A percentile compares a stretch with the other conserved stretches of the same genome.
phyloP scores from a whole-genome alignment of 2,888 invertebrate genomes.

The Ferdinandea cuprea region DNA sequence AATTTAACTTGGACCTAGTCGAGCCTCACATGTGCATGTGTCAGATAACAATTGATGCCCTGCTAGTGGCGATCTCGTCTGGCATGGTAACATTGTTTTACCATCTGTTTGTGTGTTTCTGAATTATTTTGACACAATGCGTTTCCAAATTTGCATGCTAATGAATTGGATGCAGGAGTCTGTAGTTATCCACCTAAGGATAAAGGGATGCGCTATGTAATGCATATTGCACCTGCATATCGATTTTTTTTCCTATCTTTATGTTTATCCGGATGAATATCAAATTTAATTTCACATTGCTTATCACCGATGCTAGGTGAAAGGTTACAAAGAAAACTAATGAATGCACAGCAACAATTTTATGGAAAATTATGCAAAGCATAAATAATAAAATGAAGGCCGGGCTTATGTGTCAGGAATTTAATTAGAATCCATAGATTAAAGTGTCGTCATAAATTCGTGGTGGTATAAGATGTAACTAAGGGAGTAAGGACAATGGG shows the following conservation, averaged over 20 bases:
- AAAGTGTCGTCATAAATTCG: conserved; percentile 60
- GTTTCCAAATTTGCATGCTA: conserved; percentile 64
- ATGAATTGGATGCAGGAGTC: conserved; percentile 40
- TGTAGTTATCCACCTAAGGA: too few relatives aligned
- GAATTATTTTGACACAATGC: conserved; percentile 51
- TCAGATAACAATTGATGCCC: conserved; percentile 27
- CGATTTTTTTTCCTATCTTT: not conserved
- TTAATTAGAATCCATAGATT: conserved; percentile 65
- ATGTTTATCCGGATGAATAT: conserved; percentile 51
- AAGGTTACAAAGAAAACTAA: conserved; percentile 5
- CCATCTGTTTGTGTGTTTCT: not conserved
- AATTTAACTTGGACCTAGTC: conserved; percentile 53
- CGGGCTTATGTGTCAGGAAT: conserved; percentile 42
- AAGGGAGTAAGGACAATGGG: not conserved
- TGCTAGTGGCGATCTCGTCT: conserved; percentile 8
- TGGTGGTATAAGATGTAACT: not conserved
- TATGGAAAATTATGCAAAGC: conserved; percentile 4
- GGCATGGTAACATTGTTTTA: conserved; percentile 10
- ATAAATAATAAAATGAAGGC: conserved; percentile 50
- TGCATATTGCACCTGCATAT: conserved; percentile 34
- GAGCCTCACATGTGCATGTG: not conserved
- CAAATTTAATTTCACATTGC: conserved; percentile 54
- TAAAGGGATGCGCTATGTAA: conserved; percentile 18
- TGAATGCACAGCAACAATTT: not conserved
- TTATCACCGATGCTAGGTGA: not conserved